These are phyloP conservation scores for Busseola fusca DNA, from an alignment of 2,888 invertebrate species.

Conservation along the genomic window DNA sequence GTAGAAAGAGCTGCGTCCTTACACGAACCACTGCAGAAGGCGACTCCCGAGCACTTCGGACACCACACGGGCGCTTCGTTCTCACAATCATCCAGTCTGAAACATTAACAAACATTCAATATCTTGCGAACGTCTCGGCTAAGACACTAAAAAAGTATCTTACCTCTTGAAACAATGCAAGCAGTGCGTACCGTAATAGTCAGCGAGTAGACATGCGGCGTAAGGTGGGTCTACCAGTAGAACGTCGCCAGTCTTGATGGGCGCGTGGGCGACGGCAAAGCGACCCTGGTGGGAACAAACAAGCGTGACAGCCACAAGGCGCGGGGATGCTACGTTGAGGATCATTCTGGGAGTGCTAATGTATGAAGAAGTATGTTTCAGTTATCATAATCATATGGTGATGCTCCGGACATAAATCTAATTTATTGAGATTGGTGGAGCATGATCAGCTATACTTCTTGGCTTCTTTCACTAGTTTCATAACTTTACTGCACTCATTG, in stretches of 20 bases:
- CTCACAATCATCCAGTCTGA: conserved; percentile 74
- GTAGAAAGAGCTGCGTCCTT: conserved; percentile 90
- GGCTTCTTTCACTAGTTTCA: too few species aligned
- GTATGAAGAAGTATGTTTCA: background rate
- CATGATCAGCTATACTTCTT: background rate
- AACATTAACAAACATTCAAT: conserved; percentile 7
- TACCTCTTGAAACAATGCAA: conserved; percentile 94
- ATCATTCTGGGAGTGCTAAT: conserved; percentile 7
- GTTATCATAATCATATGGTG: background rate
- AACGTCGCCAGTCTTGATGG: conserved; percentile 92
- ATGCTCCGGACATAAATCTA: background rate
- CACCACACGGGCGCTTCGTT: conserved; percentile 91
- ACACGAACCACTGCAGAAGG: conserved; percentile 92
- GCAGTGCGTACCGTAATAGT: conserved; percentile 94
- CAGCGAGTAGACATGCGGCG: conserved; percentile 92
- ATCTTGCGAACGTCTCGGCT: background rate
- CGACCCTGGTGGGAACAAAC: conserved; percentile 87
- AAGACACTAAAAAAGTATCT: conserved; percentile 12
- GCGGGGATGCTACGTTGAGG: conserved; percentile 5
- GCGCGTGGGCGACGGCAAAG: conserved; percentile 90
- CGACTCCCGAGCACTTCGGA: conserved; percentile 92
- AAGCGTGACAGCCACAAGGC: conserved; percentile 27
- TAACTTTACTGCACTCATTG: background rate
- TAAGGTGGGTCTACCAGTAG: conserved; percentile 92
- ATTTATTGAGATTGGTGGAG: background rate